These are phyloP conservation scores for Eugnorisma glareosa DNA, from an alignment of 2,888 invertebrate species.

Conservation along the genomic window DNA sequence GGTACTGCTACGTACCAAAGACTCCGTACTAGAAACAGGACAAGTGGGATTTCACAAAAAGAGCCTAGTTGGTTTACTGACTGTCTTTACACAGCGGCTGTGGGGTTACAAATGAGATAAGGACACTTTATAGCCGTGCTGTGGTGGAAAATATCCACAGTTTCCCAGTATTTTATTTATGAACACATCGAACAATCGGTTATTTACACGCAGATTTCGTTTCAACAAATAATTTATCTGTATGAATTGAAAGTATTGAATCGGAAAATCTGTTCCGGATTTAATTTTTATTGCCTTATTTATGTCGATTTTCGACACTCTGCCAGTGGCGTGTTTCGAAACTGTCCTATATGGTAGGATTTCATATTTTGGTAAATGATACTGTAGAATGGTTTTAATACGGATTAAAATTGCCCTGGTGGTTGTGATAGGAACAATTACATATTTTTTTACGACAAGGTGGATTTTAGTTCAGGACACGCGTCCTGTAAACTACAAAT, in stretches of 20 bases:
- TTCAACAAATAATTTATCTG: constrained; percentile 40
- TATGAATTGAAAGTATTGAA: constrained; percentile 31
- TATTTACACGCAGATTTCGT: constrained; percentile 29
- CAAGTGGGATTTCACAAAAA: neutral
- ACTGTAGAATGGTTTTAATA: neutral
- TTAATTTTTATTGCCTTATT: constrained; percentile 8
- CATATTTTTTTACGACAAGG: neutral
- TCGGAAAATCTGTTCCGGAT: constrained; percentile 25
- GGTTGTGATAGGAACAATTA: neutral
- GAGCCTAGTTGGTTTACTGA: neutral
- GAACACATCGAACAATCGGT: constrained; percentile 30
- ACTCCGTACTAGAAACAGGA: neutral
- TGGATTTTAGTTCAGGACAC: neutral
- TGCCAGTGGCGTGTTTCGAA: neutral
- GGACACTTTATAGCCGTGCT: constrained; percentile 23
- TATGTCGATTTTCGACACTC: neutral
- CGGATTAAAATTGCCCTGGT: neutral
- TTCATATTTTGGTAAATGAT: neutral
- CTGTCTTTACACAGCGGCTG: too few species aligned
- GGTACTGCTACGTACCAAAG: neutral
- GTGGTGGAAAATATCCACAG: constrained; percentile 18
- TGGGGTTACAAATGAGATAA: constrained; percentile 34
- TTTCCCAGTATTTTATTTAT: constrained; percentile 37
- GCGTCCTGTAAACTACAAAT: neutral
- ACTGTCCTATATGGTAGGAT: neutral